Conservation (phyloP, 2,113 vertebrate species). For the Bufo gargarizans region DNA sequence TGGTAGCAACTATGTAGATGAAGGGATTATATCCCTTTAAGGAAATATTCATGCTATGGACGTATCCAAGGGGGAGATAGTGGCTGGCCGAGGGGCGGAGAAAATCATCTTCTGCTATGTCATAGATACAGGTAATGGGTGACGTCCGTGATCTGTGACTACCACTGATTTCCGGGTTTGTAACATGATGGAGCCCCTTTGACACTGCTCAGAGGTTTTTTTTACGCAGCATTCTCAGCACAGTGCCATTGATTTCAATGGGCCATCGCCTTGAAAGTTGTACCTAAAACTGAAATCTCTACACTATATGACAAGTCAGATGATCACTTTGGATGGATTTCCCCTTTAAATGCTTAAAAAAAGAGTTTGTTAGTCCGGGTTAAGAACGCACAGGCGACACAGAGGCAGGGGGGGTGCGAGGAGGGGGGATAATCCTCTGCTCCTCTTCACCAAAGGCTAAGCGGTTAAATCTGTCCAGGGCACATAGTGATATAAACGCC, state of each 20-base stretch:
- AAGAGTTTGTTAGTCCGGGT: not conserved
- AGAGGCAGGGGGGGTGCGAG: not conserved
- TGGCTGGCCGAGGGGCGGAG: too few relatives aligned
- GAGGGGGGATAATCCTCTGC: not conserved
- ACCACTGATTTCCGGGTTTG: too few relatives aligned
- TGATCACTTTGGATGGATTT: not conserved
- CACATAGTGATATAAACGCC: constrained; percentile 13
- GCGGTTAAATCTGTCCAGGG: not conserved
- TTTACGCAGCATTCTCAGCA: not conserved
- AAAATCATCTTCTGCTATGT: too few relatives aligned
- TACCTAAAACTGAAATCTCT: not conserved
- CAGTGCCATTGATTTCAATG: not conserved
- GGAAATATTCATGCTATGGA: too few relatives aligned
- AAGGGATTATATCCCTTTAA: too few relatives aligned
- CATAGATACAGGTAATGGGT: too few relatives aligned
- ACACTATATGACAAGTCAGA: not conserved
- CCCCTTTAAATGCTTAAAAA: not conserved
- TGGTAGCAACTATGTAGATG: too few relatives aligned
- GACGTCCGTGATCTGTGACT: too few relatives aligned
- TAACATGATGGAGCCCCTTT: not conserved
- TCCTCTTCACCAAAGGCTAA: constrained; percentile 35
- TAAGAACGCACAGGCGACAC: not conserved
- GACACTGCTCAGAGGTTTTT: not conserved
- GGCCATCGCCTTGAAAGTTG: not conserved
- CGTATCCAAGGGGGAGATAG: too few relatives aligned